Evolutionary conservation across 2,888 invertebrate genomes (phyloP).

Genomic region (Ectemnius lituratus): DNA sequence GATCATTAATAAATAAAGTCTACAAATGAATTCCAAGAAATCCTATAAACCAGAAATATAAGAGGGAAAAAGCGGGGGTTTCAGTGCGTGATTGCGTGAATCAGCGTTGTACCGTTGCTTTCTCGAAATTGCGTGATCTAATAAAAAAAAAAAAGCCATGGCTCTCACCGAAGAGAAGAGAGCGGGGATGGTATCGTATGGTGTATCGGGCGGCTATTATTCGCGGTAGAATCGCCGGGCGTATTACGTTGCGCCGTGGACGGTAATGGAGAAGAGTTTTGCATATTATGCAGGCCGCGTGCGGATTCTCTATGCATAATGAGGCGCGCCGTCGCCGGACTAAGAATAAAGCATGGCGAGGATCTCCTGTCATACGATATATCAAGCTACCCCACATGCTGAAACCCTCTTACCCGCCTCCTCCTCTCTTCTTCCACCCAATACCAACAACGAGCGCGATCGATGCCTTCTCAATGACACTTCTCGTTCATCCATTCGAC

Average conservation of each 20-base stretch:
- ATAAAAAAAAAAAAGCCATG: not conserved
- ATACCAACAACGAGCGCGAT: no score
- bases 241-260: slow-evolving; percentile 63
- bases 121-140: slow-evolving; percentile 50
- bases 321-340: slow-evolving; percentile 73
- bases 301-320: slow-evolving; percentile 76
- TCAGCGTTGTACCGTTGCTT: slow-evolving; percentile 50
- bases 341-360: slow-evolving; percentile 72
- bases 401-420: no score
- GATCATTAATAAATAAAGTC: no score
- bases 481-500: no score
- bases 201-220: slow-evolving; percentile 42
- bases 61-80: no score
- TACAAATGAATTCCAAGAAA: no score
- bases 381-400: slow-evolving; percentile 30
- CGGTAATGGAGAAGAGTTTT: slow-evolving; percentile 74
- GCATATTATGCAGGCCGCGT: slow-evolving; percentile 77
- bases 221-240: slow-evolving; percentile 44
- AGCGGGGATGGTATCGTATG: slow-evolving; percentile 21
- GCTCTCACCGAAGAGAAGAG: not conserved
- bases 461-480: no score
- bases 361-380: slow-evolving; percentile 61
- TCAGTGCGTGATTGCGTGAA: slow-evolving; percentile 19
- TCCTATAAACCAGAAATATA: no score
- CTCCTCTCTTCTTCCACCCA: no score